These are phyloP conservation scores for Selene dorsalis DNA, from an alignment of 2,797 vertebrate genomes.

Conservation along the genomic window DNA sequence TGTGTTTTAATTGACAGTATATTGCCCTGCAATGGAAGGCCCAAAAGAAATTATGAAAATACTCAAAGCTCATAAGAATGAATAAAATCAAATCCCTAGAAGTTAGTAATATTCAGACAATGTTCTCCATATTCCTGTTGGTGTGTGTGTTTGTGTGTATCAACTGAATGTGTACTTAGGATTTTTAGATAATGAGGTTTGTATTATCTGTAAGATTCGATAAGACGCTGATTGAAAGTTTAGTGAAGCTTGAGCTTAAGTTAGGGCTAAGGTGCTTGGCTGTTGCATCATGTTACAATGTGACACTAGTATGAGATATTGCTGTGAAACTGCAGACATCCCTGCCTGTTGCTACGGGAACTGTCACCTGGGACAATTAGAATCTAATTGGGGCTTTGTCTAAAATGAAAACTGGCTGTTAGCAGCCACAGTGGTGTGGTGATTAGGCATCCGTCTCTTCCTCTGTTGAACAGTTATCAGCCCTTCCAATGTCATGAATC, in stretches of 20 bases:
- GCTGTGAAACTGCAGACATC: conserved; percentile 42
- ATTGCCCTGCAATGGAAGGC: neutral
- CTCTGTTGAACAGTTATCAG: conserved; percentile 65
- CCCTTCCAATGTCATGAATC: conserved; percentile 51
- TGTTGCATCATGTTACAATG: conserved; percentile 28
- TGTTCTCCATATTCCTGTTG: neutral
- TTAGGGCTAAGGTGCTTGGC: conserved; percentile 34
- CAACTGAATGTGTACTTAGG: neutral
- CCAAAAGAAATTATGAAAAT: neutral
- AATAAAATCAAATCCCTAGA: neutral
- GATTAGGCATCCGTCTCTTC: conserved; percentile 65
- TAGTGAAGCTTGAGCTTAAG: conserved; percentile 15
- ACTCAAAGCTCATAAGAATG: neutral
- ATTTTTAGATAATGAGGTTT: neutral
- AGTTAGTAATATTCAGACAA: neutral
- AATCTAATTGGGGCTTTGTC: conserved; percentile 68
- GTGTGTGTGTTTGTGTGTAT: neutral
- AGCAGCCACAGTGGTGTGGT: conserved; percentile 55
- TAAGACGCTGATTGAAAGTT: conserved; percentile 1
- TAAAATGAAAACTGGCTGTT: conserved; percentile 69
- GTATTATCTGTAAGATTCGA: neutral
- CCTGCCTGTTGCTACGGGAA: conserved; percentile 56
- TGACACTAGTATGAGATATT: conserved; percentile 24
- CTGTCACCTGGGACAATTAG: conserved; percentile 63
- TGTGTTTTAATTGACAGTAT: neutral